Percentiles rank a stretch among this genome's conserved stretches.
Conservation (phyloP, 2,113 vertebrate species). For the Lota lota region DNA sequence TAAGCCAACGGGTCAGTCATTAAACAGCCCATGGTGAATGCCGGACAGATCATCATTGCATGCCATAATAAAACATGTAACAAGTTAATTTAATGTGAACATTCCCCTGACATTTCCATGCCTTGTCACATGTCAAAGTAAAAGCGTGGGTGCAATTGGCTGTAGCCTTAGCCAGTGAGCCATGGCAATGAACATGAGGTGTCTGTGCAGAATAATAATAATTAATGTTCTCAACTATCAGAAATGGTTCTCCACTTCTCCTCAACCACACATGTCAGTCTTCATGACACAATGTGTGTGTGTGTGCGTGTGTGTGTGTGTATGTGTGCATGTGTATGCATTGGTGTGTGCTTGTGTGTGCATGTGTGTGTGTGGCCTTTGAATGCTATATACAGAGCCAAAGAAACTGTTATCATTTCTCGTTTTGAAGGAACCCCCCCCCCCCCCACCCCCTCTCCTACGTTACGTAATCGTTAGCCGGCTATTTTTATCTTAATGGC, state of each 20-base stretch:
- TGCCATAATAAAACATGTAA: conserved; percentile 30
- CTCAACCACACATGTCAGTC: too few relatives aligned
- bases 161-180: conserved; percentile 54
- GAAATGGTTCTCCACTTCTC: conserved; percentile 4
- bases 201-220: conserved; percentile 35
- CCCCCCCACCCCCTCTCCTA: conserved; percentile 25
- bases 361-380: neutral
- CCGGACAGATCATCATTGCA: conserved; percentile 14
- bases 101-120: conserved; percentile 44
- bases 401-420: conserved; percentile 31
- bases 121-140: conserved; percentile 65
- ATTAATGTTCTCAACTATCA: conserved; percentile 25
- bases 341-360: too few relatives aligned
- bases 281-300: too few relatives aligned
- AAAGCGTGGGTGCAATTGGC: conserved; percentile 59
- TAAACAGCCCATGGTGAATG: conserved; percentile 22
- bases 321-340: too few relatives aligned
- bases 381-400: neutral
- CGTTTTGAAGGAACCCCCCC: conserved; percentile 32
- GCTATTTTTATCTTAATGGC: conserved; percentile 61
- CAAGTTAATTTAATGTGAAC: conserved; percentile 40
- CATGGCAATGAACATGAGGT: conserved; percentile 38
- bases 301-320: too few relatives aligned
- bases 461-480: conserved; percentile 55
- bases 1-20: conserved; percentile 16